Conservation (phyloP, 2,888 invertebrate genomes). For the Pseudococcus jackbeardsleyi region DNA sequence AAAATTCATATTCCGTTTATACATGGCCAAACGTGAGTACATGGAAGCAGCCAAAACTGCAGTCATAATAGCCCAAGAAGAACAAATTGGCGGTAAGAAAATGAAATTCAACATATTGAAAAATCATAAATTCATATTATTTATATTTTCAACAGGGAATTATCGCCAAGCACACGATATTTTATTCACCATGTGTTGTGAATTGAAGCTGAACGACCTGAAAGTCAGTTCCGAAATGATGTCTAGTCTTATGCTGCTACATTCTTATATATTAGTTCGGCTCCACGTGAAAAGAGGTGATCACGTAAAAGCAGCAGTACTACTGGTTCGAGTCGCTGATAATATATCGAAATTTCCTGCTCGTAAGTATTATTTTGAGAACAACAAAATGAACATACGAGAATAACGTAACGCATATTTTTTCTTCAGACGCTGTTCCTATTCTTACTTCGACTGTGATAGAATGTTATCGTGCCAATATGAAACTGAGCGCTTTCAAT, state of each 20-base stretch:
- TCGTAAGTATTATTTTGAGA: conserved; percentile 79
- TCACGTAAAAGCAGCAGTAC: conserved; percentile 89
- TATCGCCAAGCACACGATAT: conserved; percentile 97
- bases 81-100: conserved; percentile 77
- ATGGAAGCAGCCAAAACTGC: conserved; percentile 98
- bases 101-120: background rate
- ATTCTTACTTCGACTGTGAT: conserved; percentile 98
- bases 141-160: conserved; percentile 74
- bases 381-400: conserved; percentile 34
- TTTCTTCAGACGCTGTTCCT: conserved; percentile 89
- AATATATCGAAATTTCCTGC: conserved; percentile 97
- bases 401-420: background rate
- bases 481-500: conserved; percentile 90
- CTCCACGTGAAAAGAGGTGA: conserved; percentile 90
- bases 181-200: conserved; percentile 91
- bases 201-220: conserved; percentile 77
- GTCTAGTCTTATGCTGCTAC: conserved; percentile 86
- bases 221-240: conserved; percentile 91
- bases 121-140: background rate
- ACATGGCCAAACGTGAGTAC: conserved; percentile 94
- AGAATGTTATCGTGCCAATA: conserved; percentile 93
- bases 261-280: conserved; percentile 93
- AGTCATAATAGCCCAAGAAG: conserved; percentile 91
- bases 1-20: conserved; percentile 92
- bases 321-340: conserved; percentile 91